phyloP scores from a whole-genome alignment of 2,797 vertebrate species.

The Poecile montanus region DNA sequence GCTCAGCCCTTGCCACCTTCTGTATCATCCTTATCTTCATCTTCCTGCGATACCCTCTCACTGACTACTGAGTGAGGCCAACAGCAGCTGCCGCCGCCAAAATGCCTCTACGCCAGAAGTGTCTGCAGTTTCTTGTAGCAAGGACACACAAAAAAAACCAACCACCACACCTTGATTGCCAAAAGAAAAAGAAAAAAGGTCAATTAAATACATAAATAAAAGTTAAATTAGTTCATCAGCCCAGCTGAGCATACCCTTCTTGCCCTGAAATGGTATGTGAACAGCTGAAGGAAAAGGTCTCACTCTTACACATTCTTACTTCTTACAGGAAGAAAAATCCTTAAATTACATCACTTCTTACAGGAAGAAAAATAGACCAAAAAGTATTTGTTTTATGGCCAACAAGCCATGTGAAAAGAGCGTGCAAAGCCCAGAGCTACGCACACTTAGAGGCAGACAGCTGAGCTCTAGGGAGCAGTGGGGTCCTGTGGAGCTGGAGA shows the following conservation, averaged over 20 bases:
- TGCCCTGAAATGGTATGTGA: background rate
- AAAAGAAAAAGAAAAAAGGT: background rate
- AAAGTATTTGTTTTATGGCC: constrained; percentile 40
- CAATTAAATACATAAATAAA: constrained; percentile 9
- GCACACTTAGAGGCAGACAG: background rate
- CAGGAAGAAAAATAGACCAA: background rate
- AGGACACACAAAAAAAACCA: constrained; percentile 24
- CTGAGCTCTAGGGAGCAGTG: background rate
- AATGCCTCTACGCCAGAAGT: constrained; percentile 66
- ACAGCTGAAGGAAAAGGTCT: constrained; percentile 33
- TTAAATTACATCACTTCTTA: background rate
- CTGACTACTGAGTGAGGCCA: constrained; percentile 76
- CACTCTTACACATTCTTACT: background rate
- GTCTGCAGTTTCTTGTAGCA: constrained; percentile 64
- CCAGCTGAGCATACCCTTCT: constrained; percentile 12
- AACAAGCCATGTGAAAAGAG: constrained; percentile 1
- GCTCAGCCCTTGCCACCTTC: constrained; percentile 82
- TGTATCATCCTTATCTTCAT: constrained; percentile 81
- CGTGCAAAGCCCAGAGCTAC: background rate
- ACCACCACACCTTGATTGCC: constrained; percentile 3
- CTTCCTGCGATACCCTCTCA: constrained; percentile 81
- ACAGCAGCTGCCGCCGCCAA: constrained; percentile 30
- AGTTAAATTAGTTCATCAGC: background rate
- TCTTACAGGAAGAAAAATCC: too few relatives aligned
- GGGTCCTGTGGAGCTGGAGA: background rate